Conservation (phyloP, 2,113 vertebrate genomes). For the Lepus europaeus region DNA sequence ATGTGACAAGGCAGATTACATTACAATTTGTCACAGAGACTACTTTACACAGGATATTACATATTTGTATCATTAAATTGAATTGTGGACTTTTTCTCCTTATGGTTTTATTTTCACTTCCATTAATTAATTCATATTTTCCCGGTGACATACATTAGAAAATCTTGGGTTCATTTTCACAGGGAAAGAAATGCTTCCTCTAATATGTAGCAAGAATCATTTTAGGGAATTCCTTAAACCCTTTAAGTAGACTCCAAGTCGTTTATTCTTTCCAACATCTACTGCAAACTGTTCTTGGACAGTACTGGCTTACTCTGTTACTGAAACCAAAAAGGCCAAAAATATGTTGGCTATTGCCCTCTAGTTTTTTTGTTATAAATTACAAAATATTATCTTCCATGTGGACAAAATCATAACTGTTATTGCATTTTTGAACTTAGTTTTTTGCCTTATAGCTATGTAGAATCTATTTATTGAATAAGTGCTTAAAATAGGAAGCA, state of each 20-base stretch:
- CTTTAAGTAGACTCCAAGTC: slow-evolving; percentile 43
- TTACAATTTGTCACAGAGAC: slow-evolving; percentile 1
- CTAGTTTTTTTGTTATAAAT: slow-evolving; percentile 41
- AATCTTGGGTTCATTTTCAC: slow-evolving; percentile 61
- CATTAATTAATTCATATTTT: slow-evolving; percentile 58
- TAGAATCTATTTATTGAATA: not conserved
- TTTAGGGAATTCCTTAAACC: slow-evolving; percentile 24
- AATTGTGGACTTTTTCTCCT: slow-evolving; percentile 50
- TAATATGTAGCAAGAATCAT: slow-evolving; percentile 39
- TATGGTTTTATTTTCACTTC: slow-evolving; percentile 40
- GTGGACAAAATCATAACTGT: not conserved
- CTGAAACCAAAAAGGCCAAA: slow-evolving; percentile 31
- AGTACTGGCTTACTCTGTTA: not conserved
- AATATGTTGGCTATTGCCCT: slow-evolving; percentile 5
- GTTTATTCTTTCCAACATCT: slow-evolving; percentile 30
- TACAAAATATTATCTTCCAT: not conserved
- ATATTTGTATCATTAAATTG: slow-evolving; percentile 41
- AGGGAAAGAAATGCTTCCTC: slow-evolving; percentile 50
- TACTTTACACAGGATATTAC: slow-evolving; percentile 2
- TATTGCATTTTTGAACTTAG: not conserved
- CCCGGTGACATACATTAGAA: slow-evolving; percentile 21
- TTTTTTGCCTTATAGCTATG: not conserved
- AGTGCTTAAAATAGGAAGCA: slow-evolving; percentile 26
- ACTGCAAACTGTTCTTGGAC: slow-evolving; percentile 59
- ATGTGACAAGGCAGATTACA: not conserved